These are phyloP conservation scores for Apocrypta bakeri DNA, from an alignment of 1,140 invertebrate genomes.

Conservation along the genomic window DNA sequence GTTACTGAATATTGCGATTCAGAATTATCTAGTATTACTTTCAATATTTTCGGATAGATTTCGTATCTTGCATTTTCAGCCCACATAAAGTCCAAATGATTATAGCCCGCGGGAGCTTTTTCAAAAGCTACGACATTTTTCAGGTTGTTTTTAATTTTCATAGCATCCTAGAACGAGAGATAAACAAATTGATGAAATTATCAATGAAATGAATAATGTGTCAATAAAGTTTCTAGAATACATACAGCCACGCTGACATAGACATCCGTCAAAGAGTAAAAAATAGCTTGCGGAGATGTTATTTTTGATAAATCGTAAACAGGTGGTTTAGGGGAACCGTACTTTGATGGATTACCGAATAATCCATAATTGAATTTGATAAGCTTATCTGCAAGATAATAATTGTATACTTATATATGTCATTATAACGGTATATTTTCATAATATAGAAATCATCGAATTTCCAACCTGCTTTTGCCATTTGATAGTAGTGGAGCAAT, in stretches of 20 bases:
- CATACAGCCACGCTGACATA: background rate
- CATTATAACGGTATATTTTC: background rate
- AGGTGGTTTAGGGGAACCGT: background rate
- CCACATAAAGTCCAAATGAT: conserved; percentile 6
- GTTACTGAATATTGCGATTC: background rate
- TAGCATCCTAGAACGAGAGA: background rate
- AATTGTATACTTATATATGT: too few species aligned
- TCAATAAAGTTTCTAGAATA: background rate
- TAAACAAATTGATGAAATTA: background rate
- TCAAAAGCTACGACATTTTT: conserved; percentile 7
- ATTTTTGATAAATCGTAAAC: background rate
- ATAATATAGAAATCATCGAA: too few species aligned
- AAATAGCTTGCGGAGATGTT: background rate
- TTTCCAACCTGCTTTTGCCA: background rate
- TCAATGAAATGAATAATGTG: background rate
- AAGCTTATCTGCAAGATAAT: background rate
- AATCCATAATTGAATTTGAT: background rate
- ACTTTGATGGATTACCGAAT: background rate
- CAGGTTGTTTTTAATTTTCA: background rate
- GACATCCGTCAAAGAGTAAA: background rate
- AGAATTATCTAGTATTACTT: background rate
- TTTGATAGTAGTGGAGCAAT: background rate
- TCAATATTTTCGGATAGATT: background rate
- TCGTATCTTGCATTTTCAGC: background rate
- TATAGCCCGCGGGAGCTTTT: background rate